Base-by-base conservation (phyloP, 92 coral and sea anemone genomes). In the Montipora capitata region DNA sequence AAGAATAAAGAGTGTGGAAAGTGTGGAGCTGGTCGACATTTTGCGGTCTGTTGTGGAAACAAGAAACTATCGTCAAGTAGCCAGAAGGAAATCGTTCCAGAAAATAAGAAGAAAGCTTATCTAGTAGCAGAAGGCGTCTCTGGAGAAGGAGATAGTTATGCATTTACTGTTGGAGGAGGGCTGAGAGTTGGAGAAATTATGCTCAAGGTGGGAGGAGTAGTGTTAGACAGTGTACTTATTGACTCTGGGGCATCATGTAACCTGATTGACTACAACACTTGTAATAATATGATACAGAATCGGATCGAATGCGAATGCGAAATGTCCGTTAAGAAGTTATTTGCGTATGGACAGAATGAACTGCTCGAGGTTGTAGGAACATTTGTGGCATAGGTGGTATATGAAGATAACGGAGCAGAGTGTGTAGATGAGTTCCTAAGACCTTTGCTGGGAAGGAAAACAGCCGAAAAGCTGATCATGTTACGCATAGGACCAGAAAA, bases 311-410 rank as follows among this genome's bases (percentile, higher is more conserved):
- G 84, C 35, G 40, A 68, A 39, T 72, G 87, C 71, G 63, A 42
- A 40, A 73, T 38, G 40, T 78, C 51, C 6, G 76, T 17, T 58
- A 78, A 63, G 64, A 74, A 48, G 14, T 52, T 89, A 48, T 88
- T 88, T 74, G 92, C 88, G 3, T 88, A 88, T 65, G 88, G 92
- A 51, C 84, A 78, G 39, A 90, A 41, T 13, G 42, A 90, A 13
- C 86, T 85, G 43, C 78, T 48, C 3, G 74, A 84, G n/a, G 82
- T 77, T 13, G 56, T 72, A 7, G 89, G 90, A 59, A 84, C 86
- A 35, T 89, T 88, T 35, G 66, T 63, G 44, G 13, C 35, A 18
- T 88, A 90, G 54, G 65, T 84, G 85, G 38, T 68, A 13, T 74
- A 91, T 68, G 72, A 68, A 35, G 12, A 27, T 10, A 10, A 42